These are phyloP conservation scores for Thysanoteuthis rhombus DNA, from an alignment of 2,888 invertebrate species.

Conservation along the genomic window DNA sequence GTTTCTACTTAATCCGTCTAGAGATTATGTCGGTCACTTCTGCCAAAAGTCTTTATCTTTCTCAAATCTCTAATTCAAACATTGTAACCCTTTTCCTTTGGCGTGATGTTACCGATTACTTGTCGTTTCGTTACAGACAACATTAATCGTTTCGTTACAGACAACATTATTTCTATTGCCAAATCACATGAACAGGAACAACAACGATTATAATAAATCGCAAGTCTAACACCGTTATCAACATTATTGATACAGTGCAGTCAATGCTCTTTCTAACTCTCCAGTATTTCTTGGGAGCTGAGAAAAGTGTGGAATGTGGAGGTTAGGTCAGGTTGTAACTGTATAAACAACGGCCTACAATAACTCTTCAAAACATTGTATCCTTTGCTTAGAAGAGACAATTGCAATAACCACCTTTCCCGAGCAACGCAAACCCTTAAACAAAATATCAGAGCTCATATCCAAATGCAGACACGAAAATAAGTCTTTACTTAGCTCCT, in stretches of 20 bases:
- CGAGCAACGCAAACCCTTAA: too few species aligned
- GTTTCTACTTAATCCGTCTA: not conserved
- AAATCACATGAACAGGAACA: not conserved
- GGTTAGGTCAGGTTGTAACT: too few species aligned
- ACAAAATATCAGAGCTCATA: too few species aligned
- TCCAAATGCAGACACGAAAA: too few species aligned
- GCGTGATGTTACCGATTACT: not conserved
- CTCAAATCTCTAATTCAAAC: not conserved
- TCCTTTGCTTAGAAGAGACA: too few species aligned
- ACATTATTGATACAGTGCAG: not conserved
- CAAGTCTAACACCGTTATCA: not conserved
- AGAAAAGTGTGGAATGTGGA: too few species aligned
- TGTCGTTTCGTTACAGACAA: not conserved
- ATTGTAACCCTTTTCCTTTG: not conserved
- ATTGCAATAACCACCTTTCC: too few species aligned
- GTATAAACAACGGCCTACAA: too few species aligned
- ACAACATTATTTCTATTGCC: not conserved
- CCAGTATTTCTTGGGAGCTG: too few species aligned
- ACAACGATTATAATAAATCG: not conserved
- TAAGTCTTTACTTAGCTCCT: too few species aligned
- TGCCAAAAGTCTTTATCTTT: not conserved
- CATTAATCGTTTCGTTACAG: not conserved
- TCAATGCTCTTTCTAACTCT: not conserved
- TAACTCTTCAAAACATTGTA: too few species aligned
- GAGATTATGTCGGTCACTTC: not conserved